These are phyloP conservation scores for Leptogaster cylindrica DNA, from an alignment of 2,888 invertebrate species.

Conservation along the genomic window DNA sequence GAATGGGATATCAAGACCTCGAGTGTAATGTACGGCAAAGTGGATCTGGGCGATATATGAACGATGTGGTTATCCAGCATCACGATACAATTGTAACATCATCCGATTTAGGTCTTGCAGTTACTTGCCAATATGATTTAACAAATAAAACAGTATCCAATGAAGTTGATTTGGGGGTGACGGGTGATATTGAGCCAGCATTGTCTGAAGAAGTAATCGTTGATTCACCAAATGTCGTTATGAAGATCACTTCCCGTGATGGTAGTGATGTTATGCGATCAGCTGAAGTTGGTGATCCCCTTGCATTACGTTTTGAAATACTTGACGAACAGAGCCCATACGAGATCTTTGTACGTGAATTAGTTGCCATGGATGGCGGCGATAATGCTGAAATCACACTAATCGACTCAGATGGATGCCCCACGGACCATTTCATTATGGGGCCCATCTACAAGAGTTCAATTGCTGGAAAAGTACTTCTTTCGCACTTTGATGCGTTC, in stretches of 20 bases:
- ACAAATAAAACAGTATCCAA: slow-evolving; percentile 94
- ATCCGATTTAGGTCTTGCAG: slow-evolving; percentile 89
- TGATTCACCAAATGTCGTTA: slow-evolving; percentile 92
- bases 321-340: slow-evolving; percentile 91
- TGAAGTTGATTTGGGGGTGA: slow-evolving; percentile 87
- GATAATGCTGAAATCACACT: slow-evolving; percentile 91
- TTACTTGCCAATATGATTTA: slow-evolving; percentile 92
- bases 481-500: slow-evolving; percentile 94
- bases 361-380: slow-evolving; percentile 93
- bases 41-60: slow-evolving; percentile 83
- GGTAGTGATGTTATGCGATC: slow-evolving; percentile 84
- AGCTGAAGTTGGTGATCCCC: slow-evolving; percentile 90
- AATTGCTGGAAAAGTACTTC: slow-evolving; percentile 78
- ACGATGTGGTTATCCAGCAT: slow-evolving; percentile 93
- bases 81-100: slow-evolving; percentile 95
- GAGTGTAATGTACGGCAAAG: slow-evolving; percentile 93
- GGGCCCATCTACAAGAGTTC: slow-evolving; percentile 86
- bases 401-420: slow-evolving; percentile 90
- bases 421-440: slow-evolving; percentile 93
- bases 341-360: slow-evolving; percentile 92
- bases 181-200: slow-evolving; percentile 85
- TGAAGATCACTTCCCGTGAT: slow-evolving; percentile 87
- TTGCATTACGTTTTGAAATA: slow-evolving; percentile 90
- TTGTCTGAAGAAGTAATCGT: slow-evolving; percentile 90
- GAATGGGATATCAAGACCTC: slow-evolving; percentile 90